phyloP scores from a whole-genome alignment of 2,888 invertebrate genomes.

The Pseudanteris insignis region DNA sequence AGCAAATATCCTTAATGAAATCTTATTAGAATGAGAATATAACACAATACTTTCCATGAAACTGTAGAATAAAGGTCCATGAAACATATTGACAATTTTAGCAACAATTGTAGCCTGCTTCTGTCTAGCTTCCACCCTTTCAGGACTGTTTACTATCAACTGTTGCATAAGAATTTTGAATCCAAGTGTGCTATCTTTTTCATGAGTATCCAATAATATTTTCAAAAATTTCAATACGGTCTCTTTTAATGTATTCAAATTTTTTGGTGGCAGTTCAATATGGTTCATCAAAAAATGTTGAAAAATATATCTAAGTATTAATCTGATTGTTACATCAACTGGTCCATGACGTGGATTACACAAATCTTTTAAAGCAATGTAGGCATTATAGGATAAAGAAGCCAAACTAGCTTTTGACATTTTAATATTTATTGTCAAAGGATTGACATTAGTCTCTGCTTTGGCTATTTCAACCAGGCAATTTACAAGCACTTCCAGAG shows the following conservation, averaged over 20 bases:
- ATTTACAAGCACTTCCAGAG: constrained; percentile 64
- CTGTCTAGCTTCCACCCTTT: constrained; percentile 57
- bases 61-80: constrained; percentile 38
- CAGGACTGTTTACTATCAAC: constrained; percentile 58
- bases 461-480: constrained; percentile 60
- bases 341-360: constrained; percentile 67
- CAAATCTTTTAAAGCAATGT: constrained; percentile 59
- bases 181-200: constrained; percentile 48
- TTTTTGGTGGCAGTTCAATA: constrained; percentile 48
- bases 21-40: constrained; percentile 63
- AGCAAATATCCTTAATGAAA: constrained; percentile 66
- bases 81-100: constrained; percentile 54
- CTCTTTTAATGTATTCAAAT: constrained; percentile 51
- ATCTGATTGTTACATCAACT: constrained; percentile 56
- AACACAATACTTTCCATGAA: constrained; percentile 50
- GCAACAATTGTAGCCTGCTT: constrained; percentile 57
- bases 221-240: constrained; percentile 54
- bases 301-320: constrained; percentile 65
- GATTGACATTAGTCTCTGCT: constrained; percentile 53
- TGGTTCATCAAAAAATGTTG: constrained; percentile 59
- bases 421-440: constrained; percentile 36
- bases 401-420: constrained; percentile 44
- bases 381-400: constrained; percentile 61
- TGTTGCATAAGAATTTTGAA: constrained; percentile 56
- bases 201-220: constrained; percentile 47